Percentiles rank a stretch among this genome's conserved stretches.
Conservation (phyloP, 2,113 vertebrate species). For the Xiphorhynchus elegans region DNA sequence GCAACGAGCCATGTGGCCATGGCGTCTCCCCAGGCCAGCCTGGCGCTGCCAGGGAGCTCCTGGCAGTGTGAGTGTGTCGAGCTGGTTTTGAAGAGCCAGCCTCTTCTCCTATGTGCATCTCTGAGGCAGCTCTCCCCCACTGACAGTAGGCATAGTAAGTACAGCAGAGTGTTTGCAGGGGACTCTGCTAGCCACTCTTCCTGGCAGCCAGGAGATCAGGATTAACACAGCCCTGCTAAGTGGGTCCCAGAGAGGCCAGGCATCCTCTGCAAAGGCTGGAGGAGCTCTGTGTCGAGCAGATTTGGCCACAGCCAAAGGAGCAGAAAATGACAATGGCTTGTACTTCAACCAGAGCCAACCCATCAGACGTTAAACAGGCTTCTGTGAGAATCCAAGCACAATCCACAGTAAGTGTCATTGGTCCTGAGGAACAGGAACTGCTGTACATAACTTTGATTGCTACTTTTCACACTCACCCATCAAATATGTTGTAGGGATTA, state of each 20-base stretch:
- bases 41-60: neutral
- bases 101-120: neutral
- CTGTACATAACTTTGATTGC: neutral
- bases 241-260: neutral
- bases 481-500: neutral
- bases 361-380: neutral
- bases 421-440: neutral
- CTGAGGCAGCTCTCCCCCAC: neutral
- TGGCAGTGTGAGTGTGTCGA: accelerated
- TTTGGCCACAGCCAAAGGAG: neutral
- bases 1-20: accelerated
- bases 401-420: neutral
- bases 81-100: neutral
- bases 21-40: neutral
- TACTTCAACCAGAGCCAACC: neutral
- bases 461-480: neutral
- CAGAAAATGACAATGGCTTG: neutral
- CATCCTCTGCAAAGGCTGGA: neutral
- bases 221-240: neutral
- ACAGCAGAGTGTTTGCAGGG: neutral
- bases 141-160: neutral
- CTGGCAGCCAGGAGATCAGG: neutral
- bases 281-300: neutral
- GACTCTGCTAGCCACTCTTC: neutral
- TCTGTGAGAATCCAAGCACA: neutral